These are phyloP conservation scores for Hirundo rustica DNA, from an alignment of 2,797 vertebrate genomes.

Conservation along the genomic window DNA sequence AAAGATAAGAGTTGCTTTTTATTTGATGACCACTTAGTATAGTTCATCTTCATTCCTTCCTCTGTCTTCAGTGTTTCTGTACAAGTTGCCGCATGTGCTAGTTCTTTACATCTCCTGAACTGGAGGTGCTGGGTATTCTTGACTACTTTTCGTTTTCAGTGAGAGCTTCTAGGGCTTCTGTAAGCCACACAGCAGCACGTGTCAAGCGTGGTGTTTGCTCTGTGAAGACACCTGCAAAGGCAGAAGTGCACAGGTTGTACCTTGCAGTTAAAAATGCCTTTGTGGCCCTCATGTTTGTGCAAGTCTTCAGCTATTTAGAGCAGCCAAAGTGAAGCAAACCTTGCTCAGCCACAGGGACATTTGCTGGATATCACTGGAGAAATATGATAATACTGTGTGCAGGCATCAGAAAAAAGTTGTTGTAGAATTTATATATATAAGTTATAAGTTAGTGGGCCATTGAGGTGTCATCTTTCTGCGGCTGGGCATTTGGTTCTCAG, in stretches of 20 bases:
- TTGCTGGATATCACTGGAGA: background rate
- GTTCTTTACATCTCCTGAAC: background rate
- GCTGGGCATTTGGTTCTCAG: background rate
- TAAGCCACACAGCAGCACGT: background rate
- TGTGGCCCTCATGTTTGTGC: background rate
- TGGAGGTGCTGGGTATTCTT: background rate
- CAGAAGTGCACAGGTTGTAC: background rate
- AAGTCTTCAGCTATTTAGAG: background rate
- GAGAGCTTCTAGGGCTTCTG: background rate
- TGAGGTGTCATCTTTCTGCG: background rate
- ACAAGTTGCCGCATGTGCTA: background rate
- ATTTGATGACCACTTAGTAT: background rate
- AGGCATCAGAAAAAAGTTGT: background rate
- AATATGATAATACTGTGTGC: background rate
- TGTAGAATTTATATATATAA: background rate
- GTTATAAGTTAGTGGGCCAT: fast-evolving
- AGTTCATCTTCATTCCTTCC: background rate
- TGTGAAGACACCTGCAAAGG: background rate
- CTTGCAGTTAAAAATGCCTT: background rate
- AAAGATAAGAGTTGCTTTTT: background rate
- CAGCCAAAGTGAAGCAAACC: background rate
- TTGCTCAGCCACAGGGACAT: background rate
- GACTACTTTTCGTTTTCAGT: background rate
- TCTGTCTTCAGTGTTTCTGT: background rate
- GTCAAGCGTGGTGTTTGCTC: background rate